Base-by-base conservation (phyloP, 1,140 invertebrate genomes). In the Drosophila funebris region DNA sequence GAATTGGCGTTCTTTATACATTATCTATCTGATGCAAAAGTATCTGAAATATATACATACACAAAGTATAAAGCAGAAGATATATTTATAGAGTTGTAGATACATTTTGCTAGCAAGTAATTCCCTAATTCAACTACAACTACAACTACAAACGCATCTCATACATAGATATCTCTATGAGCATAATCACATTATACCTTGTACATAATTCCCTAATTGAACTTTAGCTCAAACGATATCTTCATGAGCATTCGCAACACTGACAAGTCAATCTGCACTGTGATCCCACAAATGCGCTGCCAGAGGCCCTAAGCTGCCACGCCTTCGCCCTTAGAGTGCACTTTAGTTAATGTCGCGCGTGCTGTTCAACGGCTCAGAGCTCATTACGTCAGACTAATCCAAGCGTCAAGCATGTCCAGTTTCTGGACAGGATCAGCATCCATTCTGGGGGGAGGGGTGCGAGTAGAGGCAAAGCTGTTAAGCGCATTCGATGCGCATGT, bases 401-500 rank as follows among this genome's bases (percentile, higher is more conserved):
- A 62, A 67, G 73, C 69, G 70, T 73, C 69, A 76, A 72, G 73
- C 81, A 87, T 85, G 69, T 75, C 82, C 74, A 77, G 31, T 29
- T 11, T 4, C 41, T 58, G 41, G 16, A 16, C 22, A 63, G 48
- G 50, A 64, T 36, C 41, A 62, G 41, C 5, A 37, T 18, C 29
- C 16, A 7, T 14, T 53, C n/a, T n/a, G n/a, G 20, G 22, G 36
- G 18, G 16, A 4, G 3, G 33, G 8, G 11, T 8, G 16, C 14
- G 48, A 6, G 22, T 14, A 22, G 16, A 13, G 39, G 58, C 78
- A 87, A 87, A 82, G 81, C 81, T 87, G 81, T 73, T 87, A 88
- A 88, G 83, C 83, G 50, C 75, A 87, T 87, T 88, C 63, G 82
- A 52, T 63, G 71, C 82, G 82, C 82, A n/a, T n/a, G n/a, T n/a